Evolutionary conservation across 2,113 vertebrate genomes (phyloP), one percentile per base, ranked within the genome.

Genomic region (Upupa epops): DNA sequence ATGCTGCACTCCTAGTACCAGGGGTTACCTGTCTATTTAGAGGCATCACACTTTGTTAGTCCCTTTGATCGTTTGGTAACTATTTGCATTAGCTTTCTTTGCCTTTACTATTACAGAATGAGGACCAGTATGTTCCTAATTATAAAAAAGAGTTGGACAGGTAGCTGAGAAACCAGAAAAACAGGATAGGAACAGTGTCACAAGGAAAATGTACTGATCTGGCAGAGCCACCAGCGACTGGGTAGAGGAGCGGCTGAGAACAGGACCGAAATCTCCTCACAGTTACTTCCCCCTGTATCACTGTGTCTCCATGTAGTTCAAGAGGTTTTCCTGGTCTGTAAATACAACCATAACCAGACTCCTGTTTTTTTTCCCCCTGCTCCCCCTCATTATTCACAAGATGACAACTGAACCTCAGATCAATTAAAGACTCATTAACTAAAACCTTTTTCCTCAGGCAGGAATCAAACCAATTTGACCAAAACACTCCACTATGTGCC

Each of bases 131-230:
- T 58, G 66, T 73, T 91, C 72, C 87, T 75, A 86, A 88, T 28
- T 73, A 52, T 66, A 68, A 70, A 55, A 94, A 83, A 88, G 29
- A 68, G 45, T 74, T 83, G 52, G 32, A 51, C 58, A 45, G 31
- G 54, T 83, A 87, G 83, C 68, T 75, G 86, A 95, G 81, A 96
- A 94, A 93, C 80, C 86, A 87, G 95, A 95, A 93, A 48, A 13
- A 48, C 46, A 48, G 19, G 46, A 75, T 65, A 81, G 54, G 51
- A 83, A 75, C 28, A 74, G 66, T 32, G 32, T 87, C 56, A 83
- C 55, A 34, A 69, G n/a, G 63, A 51, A 76, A 94, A 77, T 0
- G 0, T 45, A 19, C 11, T 58, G 64, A 36, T 90, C 31, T 81
- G 49, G 66, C 48, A 69, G 54, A 77, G 55, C 46, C 36, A 51